These are phyloP conservation scores for Schizotus pectinicornis DNA, from an alignment of 2,888 invertebrate species.

Conservation along the genomic window DNA sequence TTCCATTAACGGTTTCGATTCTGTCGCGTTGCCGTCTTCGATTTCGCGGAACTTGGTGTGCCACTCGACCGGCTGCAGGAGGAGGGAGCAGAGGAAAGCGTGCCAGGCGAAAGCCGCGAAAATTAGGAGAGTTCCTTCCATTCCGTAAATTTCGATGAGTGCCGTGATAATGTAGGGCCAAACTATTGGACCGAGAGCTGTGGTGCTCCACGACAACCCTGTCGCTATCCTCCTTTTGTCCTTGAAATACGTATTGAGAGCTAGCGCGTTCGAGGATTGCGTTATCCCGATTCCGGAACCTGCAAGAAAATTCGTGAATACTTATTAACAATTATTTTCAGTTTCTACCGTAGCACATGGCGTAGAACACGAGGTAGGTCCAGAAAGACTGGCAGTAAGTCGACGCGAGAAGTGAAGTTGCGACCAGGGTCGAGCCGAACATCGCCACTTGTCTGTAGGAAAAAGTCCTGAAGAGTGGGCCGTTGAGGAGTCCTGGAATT, in stretches of 20 bases:
- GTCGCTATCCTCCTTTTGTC: conserved; percentile 73
- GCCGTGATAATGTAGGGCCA: conserved; percentile 74
- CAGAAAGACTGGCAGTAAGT: conserved; percentile 69
- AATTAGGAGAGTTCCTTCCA: conserved; percentile 70
- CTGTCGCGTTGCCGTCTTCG: conserved; percentile 20
- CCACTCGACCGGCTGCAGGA: conserved; percentile 79
- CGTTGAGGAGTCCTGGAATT: conserved; percentile 70
- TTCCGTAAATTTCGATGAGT: conserved; percentile 67
- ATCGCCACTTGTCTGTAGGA: conserved; percentile 73
- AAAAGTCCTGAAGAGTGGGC: conserved; percentile 72
- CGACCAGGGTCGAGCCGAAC: conserved; percentile 66
- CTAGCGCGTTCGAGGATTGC: conserved; percentile 72
- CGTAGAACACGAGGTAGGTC: conserved; percentile 69
- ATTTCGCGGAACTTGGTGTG: conserved; percentile 63
- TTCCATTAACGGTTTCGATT: conserved; percentile 25
- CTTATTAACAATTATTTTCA: no score
- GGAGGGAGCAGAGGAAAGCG: conserved; percentile 69
- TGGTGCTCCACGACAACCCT: conserved; percentile 73
- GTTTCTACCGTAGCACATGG: conserved; percentile 69
- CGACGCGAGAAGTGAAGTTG: conserved; percentile 65
- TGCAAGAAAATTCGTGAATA: conserved; percentile 52
- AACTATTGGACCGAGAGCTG: conserved; percentile 74
- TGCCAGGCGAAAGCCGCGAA: conserved; percentile 73
- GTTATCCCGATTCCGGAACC: conserved; percentile 71
- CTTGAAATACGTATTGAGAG: conserved; percentile 77